Evolutionary conservation across 2,113 vertebrate genomes (phyloP).

Genomic region (Grus americana): DNA sequence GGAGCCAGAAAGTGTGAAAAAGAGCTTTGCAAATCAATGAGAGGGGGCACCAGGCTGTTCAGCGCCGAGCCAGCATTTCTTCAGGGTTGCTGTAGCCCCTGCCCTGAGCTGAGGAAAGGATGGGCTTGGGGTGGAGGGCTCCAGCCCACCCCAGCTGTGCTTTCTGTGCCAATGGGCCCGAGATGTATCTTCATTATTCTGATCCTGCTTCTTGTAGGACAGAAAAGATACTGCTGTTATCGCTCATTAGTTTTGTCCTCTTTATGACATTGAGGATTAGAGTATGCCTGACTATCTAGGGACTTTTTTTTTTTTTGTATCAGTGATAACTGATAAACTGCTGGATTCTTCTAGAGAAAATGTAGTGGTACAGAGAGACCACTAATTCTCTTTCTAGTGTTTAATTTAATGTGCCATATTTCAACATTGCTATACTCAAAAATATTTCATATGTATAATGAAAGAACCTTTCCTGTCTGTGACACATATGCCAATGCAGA

Average conservation of each 20-base stretch:
- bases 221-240: neutral
- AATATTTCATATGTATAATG: neutral
- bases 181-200: neutral
- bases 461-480: neutral
- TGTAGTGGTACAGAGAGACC: neutral
- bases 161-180: neutral
- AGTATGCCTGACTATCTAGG: neutral
- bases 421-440: neutral
- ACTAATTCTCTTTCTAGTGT: neutral
- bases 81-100: neutral
- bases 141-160: neutral
- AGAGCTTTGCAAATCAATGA: neutral
- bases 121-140: neutral
- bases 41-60: neutral
- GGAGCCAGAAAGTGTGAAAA: neutral
- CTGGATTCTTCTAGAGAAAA: neutral
- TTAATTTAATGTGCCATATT: neutral
- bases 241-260: neutral
- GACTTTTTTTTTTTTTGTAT: neutral
- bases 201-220: neutral
- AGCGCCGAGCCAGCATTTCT: accelerated
- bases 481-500: neutral
- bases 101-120: neutral
- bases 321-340: neutral
- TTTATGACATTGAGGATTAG: neutral